Evolutionary conservation across 2,888 invertebrate genomes (phyloP).

Genomic region (Drosophila merina): DNA sequence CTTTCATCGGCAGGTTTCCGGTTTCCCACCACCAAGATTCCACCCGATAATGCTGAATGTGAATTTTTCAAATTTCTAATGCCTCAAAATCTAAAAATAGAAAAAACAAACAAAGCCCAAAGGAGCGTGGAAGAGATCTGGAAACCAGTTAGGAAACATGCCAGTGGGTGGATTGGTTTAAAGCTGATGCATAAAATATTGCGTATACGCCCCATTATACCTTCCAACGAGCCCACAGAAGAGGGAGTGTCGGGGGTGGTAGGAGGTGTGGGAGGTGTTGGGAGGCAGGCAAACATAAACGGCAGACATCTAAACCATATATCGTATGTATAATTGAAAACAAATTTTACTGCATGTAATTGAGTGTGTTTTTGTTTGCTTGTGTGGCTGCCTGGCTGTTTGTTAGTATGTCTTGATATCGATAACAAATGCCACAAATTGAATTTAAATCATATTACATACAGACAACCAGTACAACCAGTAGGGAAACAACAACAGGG

Average conservation of each 20-base stretch:
- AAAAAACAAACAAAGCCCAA: conserved; percentile 25
- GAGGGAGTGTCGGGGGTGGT: not conserved
- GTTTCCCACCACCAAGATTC: conserved; percentile 30
- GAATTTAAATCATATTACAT: conserved; percentile 76
- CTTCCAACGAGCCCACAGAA: conserved; percentile 13
- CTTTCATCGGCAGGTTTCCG: not conserved
- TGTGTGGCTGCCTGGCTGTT: conserved; percentile 6
- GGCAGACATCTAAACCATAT: conserved; percentile 42
- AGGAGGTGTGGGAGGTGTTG: conserved; percentile 3
- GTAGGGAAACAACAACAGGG: conserved; percentile 15
- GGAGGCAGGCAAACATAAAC: conserved; percentile 5
- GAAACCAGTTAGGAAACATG: not conserved
- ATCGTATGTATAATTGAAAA: conserved; percentile 76
- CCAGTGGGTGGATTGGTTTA: conserved; percentile 35
- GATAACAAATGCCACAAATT: conserved; percentile 77
- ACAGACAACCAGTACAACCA: conserved; percentile 36
- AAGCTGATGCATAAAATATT: conserved; percentile 61
- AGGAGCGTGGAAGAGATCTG: not conserved
- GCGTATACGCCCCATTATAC: conserved; percentile 64
- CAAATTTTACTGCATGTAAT: conserved; percentile 76
- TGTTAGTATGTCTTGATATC: conserved; percentile 66
- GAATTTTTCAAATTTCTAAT: conserved; percentile 30
- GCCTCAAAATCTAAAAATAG: conserved; percentile 22
- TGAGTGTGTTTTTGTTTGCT: conserved; percentile 53
- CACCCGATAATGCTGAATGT: conserved; percentile 33